A percentile compares a stretch with the other conserved stretches of the same genome.
These are phyloP conservation scores for Myiotriccus ornatus DNA, from an alignment of 2,797 vertebrate genomes.

Conservation along the genomic window DNA sequence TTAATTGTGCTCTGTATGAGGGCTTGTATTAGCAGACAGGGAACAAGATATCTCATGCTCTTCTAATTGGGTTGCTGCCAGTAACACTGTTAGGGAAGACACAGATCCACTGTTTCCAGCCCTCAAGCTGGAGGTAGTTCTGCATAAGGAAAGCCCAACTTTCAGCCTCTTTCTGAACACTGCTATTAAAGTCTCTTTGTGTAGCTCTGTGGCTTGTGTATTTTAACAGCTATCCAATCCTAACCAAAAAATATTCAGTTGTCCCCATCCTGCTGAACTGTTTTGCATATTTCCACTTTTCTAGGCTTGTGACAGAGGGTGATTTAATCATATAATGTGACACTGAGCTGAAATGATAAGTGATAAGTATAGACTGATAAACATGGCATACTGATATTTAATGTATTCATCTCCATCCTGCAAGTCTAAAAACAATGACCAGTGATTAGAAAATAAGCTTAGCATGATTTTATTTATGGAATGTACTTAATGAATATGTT, in stretches of 20 bases:
- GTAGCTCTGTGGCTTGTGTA: neutral
- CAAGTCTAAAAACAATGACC: conserved; percentile 20
- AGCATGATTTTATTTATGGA: conserved; percentile 31
- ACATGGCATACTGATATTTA: neutral
- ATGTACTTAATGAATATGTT: neutral
- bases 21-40: neutral
- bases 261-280: neutral
- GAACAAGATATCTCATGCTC: neutral
- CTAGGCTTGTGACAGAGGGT: neutral
- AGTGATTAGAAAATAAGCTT: conserved; percentile 35
- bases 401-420: neutral
- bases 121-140: neutral
- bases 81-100: neutral
- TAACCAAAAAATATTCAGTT: neutral
- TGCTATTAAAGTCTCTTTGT: neutral
- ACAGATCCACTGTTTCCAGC: neutral
- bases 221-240: neutral
- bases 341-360: neutral
- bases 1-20: neutral
- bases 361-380: conserved; percentile 27
- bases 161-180: neutral
- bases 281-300: conserved; percentile 13
- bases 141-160: neutral
- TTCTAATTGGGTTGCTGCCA: neutral
- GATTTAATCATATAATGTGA: conserved; percentile 24